Conservation (phyloP, 2,888 invertebrate genomes). For the Lochmaea capreae region DNA sequence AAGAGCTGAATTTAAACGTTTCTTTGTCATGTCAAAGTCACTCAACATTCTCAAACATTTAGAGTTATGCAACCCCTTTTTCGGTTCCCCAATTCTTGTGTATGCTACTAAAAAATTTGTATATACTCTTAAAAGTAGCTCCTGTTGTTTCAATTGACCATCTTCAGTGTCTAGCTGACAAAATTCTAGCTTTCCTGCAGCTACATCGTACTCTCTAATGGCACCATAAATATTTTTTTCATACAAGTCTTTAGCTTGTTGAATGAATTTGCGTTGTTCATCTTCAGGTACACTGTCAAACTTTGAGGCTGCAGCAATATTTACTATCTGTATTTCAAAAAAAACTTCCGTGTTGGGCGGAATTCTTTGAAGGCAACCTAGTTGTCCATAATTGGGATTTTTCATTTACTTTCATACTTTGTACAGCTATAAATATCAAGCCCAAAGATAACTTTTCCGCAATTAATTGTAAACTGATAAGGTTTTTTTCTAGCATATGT, state of each 20-base stretch:
- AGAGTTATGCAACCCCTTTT: constrained; percentile 76
- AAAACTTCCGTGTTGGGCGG: constrained; percentile 79
- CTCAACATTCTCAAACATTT: constrained; percentile 74
- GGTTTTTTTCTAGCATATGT: constrained; percentile 69
- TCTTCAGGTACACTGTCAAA: constrained; percentile 68
- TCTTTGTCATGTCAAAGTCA: constrained; percentile 71
- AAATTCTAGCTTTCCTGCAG: constrained; percentile 73
- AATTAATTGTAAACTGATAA: constrained; percentile 62
- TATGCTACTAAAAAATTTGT: constrained; percentile 80
- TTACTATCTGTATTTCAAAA: constrained; percentile 76
- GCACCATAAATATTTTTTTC: constrained; percentile 67
- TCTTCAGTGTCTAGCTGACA: constrained; percentile 73
- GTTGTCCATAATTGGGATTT: constrained; percentile 79
- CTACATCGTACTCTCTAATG: constrained; percentile 72
- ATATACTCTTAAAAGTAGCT: constrained; percentile 74
- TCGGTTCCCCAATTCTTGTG: constrained; percentile 72
- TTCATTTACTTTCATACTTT: constrained; percentile 85
- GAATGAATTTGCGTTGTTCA: constrained; percentile 74
- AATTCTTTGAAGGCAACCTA: constrained; percentile 84
- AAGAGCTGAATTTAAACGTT: constrained; percentile 69
- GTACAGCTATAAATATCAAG: constrained; percentile 77
- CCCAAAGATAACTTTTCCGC: constrained; percentile 69
- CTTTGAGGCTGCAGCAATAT: constrained; percentile 66
- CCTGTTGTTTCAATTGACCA: constrained; percentile 74
- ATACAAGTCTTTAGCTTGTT: constrained; percentile 73